Evolutionary conservation across 2,797 vertebrate genomes (phyloP).

Genomic region (Spinus olivaceus): DNA sequence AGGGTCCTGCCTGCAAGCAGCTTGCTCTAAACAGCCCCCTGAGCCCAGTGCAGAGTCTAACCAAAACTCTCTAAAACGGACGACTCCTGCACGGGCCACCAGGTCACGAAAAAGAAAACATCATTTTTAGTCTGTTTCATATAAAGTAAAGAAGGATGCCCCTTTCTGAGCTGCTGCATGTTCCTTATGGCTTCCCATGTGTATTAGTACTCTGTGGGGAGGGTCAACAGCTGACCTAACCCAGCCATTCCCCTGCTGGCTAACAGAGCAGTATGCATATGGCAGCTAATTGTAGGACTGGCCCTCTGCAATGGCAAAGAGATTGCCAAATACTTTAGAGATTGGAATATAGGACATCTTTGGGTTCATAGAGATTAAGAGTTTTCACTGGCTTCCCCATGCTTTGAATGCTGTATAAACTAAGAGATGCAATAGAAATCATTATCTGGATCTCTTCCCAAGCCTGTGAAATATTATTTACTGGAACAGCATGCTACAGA

Average conservation of each 20-base stretch:
- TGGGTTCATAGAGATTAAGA: neutral
- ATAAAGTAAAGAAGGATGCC: neutral
- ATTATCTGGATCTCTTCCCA: neutral
- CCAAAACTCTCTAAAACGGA: neutral
- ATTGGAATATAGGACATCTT: neutral
- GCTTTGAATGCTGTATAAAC: neutral
- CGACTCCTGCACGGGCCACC: conserved; percentile 33
- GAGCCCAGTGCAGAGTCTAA: neutral
- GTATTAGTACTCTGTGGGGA: neutral
- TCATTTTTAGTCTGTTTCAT: conserved; percentile 27
- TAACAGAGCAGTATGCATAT: neutral
- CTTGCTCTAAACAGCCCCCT: neutral
- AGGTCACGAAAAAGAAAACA: conserved; percentile 75
- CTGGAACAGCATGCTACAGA: neutral
- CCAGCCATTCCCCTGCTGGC: neutral
- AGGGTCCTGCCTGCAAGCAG: neutral
- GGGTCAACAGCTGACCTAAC: neutral
- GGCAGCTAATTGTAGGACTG: neutral
- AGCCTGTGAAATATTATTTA: neutral
- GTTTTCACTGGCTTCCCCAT: neutral
- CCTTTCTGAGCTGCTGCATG: neutral
- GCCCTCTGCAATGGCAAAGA: neutral
- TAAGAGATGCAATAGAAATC: neutral
- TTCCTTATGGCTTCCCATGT: neutral
- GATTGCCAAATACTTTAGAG: neutral